Conservation (phyloP, 1,140 invertebrate genomes). For the Mylabris phalerata region DNA sequence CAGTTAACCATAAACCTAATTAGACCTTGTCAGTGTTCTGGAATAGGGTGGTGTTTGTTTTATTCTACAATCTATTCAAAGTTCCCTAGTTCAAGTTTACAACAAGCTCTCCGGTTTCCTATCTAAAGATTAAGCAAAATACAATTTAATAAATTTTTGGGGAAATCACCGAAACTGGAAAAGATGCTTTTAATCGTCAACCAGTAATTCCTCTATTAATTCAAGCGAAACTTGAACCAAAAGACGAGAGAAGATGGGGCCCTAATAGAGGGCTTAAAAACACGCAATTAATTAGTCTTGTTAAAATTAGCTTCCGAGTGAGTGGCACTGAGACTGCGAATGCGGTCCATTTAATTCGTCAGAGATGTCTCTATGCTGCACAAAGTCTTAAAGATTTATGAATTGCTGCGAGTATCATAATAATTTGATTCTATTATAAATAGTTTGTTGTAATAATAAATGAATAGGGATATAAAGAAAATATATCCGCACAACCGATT, state of each 20-base stretch:
- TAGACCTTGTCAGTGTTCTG: slow-evolving; percentile 11
- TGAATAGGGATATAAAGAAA: not conserved
- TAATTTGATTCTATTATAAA: slow-evolving; percentile 14
- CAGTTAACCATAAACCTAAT: slow-evolving; percentile 19
- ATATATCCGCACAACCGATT: not conserved
- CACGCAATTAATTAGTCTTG: slow-evolving; percentile 15
- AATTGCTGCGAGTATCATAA: slow-evolving; percentile 1
- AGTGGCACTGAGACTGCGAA: slow-evolving; percentile 8
- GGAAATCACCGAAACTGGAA: too few relatives aligned
- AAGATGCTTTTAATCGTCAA: too few relatives aligned
- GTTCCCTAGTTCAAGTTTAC: too few relatives aligned
- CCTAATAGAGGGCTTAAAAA: slow-evolving; percentile 10
- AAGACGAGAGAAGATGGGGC: too few relatives aligned
- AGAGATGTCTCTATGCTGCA: slow-evolving; percentile 10
- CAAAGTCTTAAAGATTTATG: slow-evolving; percentile 17
- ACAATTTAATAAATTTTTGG: too few relatives aligned
- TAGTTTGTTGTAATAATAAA: slow-evolving; percentile 13
- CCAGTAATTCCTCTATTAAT: too few relatives aligned
- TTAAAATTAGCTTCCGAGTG: slow-evolving; percentile 15
- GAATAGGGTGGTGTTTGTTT: not conserved
- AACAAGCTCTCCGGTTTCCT: too few relatives aligned
- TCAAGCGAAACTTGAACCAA: too few relatives aligned
- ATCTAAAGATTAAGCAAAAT: too few relatives aligned
- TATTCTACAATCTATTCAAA: too few relatives aligned
- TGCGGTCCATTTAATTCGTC: slow-evolving; percentile 15